These are phyloP conservation scores for Trichosurus vulpecula DNA, from an alignment of 2,797 vertebrate species.

Conservation along the genomic window DNA sequence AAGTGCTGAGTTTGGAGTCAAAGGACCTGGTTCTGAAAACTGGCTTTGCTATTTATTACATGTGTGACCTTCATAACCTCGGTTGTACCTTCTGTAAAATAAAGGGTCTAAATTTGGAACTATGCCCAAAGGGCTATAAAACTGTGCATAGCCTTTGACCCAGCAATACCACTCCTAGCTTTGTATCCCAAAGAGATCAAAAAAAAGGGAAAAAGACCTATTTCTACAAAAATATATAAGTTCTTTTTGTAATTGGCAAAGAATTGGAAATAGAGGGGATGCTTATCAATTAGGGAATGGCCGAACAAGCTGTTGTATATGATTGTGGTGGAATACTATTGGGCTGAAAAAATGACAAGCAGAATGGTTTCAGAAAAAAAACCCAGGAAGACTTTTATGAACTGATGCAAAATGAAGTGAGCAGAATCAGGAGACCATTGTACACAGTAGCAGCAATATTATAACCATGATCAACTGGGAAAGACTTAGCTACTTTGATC, in stretches of 20 bases:
- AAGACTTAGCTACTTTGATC: not conserved
- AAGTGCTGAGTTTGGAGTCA: not conserved
- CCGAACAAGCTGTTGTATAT: not conserved
- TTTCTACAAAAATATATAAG: not conserved
- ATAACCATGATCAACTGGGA: not conserved
- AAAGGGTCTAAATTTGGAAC: not conserved
- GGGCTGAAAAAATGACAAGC: not conserved
- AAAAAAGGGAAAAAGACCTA: not conserved
- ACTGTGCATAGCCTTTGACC: not conserved
- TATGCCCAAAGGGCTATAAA: not conserved
- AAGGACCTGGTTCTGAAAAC: not conserved
- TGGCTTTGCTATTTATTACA: not conserved
- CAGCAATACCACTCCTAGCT: not conserved
- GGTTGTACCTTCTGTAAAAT: not conserved
- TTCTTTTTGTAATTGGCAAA: not conserved
- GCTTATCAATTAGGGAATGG: not conserved
- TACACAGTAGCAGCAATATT: not conserved
- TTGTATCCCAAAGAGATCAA: not conserved
- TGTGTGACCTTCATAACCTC: not conserved
- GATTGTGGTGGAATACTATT: not conserved
- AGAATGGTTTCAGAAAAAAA: not conserved
- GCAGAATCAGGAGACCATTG: not conserved
- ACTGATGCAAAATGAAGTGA: not conserved
- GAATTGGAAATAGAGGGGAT: not conserved
- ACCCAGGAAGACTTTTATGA: not conserved